Percentiles rank a stretch among this genome's conserved stretches.
Evolutionary conservation across 2,888 invertebrate species (phyloP).

Genomic region (Macrostomum cliftonense): DNA sequence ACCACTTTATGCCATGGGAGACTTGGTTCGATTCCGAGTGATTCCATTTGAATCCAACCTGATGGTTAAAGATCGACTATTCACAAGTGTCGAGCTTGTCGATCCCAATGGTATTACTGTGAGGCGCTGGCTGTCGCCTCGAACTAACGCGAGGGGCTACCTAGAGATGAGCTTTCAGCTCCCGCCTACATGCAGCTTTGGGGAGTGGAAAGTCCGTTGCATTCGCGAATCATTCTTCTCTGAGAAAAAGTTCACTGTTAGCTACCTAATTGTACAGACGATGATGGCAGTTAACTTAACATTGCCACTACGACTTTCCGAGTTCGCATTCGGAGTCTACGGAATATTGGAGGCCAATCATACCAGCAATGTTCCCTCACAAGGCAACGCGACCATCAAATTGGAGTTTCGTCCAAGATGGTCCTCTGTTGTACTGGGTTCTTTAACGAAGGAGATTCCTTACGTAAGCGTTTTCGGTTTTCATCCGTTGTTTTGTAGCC

Average conservation of each 20-base stretch:
- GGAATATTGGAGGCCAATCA: conserved; percentile 81
- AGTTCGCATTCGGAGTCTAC: conserved; percentile 59
- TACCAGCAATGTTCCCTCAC: conserved; percentile 73
- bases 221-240: no score
- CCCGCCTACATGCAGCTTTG: no score
- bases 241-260: no score
- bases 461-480: no score
- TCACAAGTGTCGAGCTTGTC: conserved; percentile 57
- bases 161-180: no score
- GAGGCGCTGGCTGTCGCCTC: conserved; percentile 75
- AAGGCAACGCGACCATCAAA: conserved; percentile 66
- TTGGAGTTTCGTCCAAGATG: conserved; percentile 13
- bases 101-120: conserved; percentile 71
- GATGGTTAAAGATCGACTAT: conserved; percentile 69
- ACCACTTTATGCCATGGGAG: conserved; percentile 1
- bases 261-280: no score
- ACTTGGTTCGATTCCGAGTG: conserved; percentile 57
- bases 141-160: conserved; percentile 40
- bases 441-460: no score
- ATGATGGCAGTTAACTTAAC: conserved; percentile 57
- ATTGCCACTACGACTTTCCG: conserved; percentile 79
- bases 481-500: no score
- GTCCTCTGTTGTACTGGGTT: no score
- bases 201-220: no score
- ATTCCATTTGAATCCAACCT: conserved; percentile 79